Evolutionary conservation across 2,888 invertebrate genomes (phyloP), one percentile per base, ranked within the genome.

Genomic region (Yponomeuta malinellus): DNA sequence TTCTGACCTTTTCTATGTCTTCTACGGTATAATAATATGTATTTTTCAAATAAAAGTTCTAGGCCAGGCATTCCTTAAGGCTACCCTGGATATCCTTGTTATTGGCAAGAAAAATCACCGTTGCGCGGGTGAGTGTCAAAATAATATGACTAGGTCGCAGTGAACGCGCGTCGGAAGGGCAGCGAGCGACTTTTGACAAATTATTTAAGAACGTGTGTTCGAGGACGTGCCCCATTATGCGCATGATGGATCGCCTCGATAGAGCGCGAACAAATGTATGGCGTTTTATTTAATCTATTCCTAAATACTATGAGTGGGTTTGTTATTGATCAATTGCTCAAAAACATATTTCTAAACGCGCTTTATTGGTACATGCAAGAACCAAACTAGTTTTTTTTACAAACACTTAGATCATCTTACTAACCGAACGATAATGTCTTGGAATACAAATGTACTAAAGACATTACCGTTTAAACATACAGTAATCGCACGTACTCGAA

Each of bases 121-220:
- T 76, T 23, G 23, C 74, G 5, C 37, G 31, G 10, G 79, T 77
- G 79, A 82, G 80, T 81, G 79, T 78, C 79, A 81, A 79, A 82
- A 81, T 83, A 85, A 84, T 82, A 79, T 78, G 78, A 78, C 82
- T 83, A 83, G 82, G 80, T 81, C 48, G 68, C 66, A 10, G 66
- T 43, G 80, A 82, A 78, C 79, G 83, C 81, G 83, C 78, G 76
- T 77, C 78, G 80, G 81, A 82, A 80, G 83, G 81, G 83, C 83
- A 79, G 63, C n/a, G 80, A 80, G 83, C 81, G 83, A 84, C 81
- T 89, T 86, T 85, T 92, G 91, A 92, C 90, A 92, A 92, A 92
- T 92, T 90, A 91, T 90, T 90, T 88, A 88, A 88, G 90, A 83
- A 90, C 91, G 90, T 91, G 91, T 88, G 86, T 86, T 79, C 85